phyloP scores from a whole-genome alignment of 2,888 invertebrate genomes.

The Pteria penguin region DNA sequence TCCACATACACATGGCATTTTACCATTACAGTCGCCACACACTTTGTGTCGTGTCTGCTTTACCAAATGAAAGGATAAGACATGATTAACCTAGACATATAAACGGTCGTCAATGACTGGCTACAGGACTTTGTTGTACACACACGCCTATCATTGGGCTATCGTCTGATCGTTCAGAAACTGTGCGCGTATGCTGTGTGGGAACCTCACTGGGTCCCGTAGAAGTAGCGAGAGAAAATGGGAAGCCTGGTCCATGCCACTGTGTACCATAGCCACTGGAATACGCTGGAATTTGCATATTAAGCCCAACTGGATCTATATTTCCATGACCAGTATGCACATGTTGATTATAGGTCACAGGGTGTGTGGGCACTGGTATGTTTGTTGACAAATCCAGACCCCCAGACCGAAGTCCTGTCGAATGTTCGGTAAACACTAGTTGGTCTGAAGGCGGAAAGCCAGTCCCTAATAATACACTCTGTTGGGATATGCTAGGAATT shows the following conservation, averaged over 20 bases:
- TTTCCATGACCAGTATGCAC: constrained; percentile 62
- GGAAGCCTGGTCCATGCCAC: constrained; percentile 66
- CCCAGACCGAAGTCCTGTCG: constrained; percentile 27
- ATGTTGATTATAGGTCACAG: constrained; percentile 3
- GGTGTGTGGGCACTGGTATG: constrained; percentile 19
- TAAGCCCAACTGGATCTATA: constrained; percentile 79
- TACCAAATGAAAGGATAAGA: too few species aligned
- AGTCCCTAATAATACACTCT: constrained; percentile 48
- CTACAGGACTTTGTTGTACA: constrained; percentile 95
- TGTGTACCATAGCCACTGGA: constrained; percentile 63
- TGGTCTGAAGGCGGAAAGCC: constrained; percentile 46
- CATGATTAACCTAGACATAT: constrained; percentile 28
- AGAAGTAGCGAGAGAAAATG: constrained; percentile 60
- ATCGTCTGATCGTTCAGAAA: constrained; percentile 82
- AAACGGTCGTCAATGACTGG: constrained; percentile 86
- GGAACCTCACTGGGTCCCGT: constrained; percentile 52
- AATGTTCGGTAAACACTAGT: constrained; percentile 43
- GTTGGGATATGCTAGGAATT: constrained; percentile 18
- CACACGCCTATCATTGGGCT: constrained; percentile 93
- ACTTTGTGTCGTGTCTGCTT: too few species aligned
- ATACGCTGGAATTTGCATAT: constrained; percentile 79
- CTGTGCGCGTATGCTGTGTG: constrained; percentile 59
- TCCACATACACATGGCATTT: too few species aligned
- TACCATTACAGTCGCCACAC: too few species aligned
- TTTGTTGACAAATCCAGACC: constrained; percentile 48